Base-by-base conservation (phyloP, 2,888 invertebrate species). In the Erpobdella octoculata region DNA sequence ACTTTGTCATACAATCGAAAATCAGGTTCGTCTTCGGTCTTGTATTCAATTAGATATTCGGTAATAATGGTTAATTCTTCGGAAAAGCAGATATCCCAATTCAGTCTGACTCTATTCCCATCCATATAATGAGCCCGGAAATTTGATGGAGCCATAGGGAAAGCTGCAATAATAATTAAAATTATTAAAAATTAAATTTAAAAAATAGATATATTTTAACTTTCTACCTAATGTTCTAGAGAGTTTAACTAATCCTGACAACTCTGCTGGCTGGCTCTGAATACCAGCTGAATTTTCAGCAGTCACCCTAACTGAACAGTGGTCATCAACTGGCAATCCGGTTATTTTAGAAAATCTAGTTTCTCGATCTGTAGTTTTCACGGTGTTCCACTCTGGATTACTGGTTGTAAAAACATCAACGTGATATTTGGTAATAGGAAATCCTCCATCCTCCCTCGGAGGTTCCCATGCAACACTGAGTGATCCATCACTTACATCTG, bases 351-450 rank as follows among this genome's bases (percentile, higher is more conserved):
- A 15, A 15, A 41, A 12, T 15, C 12, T 12, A 41, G 12, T 41
- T 41, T 41, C 46, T n/a, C n/a, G n/a, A 41, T 41, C 46, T 15
- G 46, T 41, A n/a, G n/a, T 12, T 15, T 12, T n/a, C 12, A 41
- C 46, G 12, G 46, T 41, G 12, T 12, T 41, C 46, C 46, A 41
- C 46, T 41, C 46, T 15, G 46, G 46, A 12, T 41, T 12, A 41
- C 12, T 41, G 12, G 46, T 41, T 41, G 46, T 41, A 41, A n/a
- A 41, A 15, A 41, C 46, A n/a, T 83, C 82, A 4, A 83, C 73
- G 41, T 78, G 73, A 75, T 82, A 83, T 9, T 77, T 78, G 18
- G 74, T 74, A 46, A 76, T 41, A 12, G 74, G 73, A 36, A 74
- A 75, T 12, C 75, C 75, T 12, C 75, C 76, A 37, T 76, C 75